Evolutionary conservation across 2,888 invertebrate genomes (phyloP).

Genomic region (Enchytraeus crypticus): DNA sequence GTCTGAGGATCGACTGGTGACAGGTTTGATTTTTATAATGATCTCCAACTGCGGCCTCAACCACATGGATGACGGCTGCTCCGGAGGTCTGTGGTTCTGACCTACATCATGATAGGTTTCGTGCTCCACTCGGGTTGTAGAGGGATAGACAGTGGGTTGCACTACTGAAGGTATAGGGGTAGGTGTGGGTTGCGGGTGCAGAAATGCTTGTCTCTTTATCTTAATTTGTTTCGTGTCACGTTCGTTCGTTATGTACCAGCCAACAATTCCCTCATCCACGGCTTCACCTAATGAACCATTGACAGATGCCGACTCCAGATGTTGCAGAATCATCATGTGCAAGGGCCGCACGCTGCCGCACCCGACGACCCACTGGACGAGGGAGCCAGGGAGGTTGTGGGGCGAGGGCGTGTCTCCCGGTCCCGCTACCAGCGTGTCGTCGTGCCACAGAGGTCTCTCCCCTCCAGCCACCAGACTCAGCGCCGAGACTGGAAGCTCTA

Average conservation of each 20-base stretch:
- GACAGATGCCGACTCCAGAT: conserved; percentile 61
- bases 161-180: not conserved
- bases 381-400: not conserved
- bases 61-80: not conserved
- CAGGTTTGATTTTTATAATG: no score
- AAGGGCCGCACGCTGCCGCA: conserved; percentile 65
- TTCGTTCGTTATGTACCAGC: conserved; percentile 61
- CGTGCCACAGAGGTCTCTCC: conserved; percentile 36
- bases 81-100: no score
- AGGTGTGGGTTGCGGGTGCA: no score
- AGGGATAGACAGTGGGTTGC: not conserved
- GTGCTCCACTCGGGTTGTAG: not conserved
- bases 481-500: conserved; percentile 37
- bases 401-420: conserved; percentile 32
- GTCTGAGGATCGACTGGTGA: not conserved
- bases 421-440: conserved; percentile 41
- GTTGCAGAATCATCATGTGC: conserved; percentile 59
- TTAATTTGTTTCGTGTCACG: no score
- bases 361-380: conserved; percentile 58
- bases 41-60: not conserved
- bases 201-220: not conserved
- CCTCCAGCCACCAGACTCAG: conserved; percentile 37
- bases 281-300: conserved; percentile 64
- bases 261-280: conserved; percentile 62
- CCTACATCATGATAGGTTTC: no score